Base-by-base conservation (phyloP, 30 jellyfish, hydroid and myxozoan genomes). In the Aurelia aurita region DNA sequence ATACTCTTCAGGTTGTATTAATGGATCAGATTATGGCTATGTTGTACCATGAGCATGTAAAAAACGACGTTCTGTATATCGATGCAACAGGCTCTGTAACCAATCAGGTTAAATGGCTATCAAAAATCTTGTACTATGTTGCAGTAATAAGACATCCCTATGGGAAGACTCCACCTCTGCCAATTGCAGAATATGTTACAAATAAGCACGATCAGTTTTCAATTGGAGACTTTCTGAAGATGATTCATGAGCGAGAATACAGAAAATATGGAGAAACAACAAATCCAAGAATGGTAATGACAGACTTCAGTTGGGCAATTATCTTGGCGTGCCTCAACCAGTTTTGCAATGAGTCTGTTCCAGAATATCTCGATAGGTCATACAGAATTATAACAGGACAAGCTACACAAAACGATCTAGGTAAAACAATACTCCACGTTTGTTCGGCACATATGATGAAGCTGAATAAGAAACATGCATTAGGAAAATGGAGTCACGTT, bases 31-130 rank as follows among this genome's bases (percentile, higher is more conserved):
- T 44, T 3, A 34, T 77, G 82, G 84, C 71, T 5, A 34, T 47
- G 66, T 35, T 77, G 7, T 77, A 58, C 57, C 89, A 61, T 85
- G 71, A 59, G 46, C 66, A 31, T 22, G 65, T 44, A 28, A 35
- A 26, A 58, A 47, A 54, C 43, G 84, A 63, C 71, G 64, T 79
- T 11, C 57, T 79, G 13, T 79, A 79, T 57, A 27, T 74, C 31
- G 87, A 74, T 53, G 87, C 87, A 46, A 79, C 90, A 3, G 85
- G 90, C 72, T 25, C 58, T 13, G 84, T 64, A 6, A 55, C 77
- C 1, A 49, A 69, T 39, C 74, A 49, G 47, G 71, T 25, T 5
- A 59, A 66, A 34, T 34, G 76, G 77, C 64, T 81, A 14, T 27
- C 74, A 23, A 81, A 39, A 65, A 31, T 65, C 51, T 54, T 81